Evolutionary conservation across 2,797 vertebrate genomes (phyloP), one percentile per base, ranked within the genome.

Genomic region (Bryconaethiops microstoma): DNA sequence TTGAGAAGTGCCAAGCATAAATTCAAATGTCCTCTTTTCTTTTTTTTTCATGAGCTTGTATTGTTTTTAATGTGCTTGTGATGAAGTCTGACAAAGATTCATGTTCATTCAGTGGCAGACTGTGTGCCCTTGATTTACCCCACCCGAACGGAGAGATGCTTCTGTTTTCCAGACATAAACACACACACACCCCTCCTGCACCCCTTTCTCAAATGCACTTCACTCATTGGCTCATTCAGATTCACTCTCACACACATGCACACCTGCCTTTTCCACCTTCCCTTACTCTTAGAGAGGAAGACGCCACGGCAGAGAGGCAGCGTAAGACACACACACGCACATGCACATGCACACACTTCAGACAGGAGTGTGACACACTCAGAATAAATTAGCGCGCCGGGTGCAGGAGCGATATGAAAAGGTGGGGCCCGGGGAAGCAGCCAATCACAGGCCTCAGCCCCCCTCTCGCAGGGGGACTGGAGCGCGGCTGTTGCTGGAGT

Each of bases 401-500:
- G 83, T 91, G 85, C 85, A 78, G 89, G 76, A 86, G 82, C 86
- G 81, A 88, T 82, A 89, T 84, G 76, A 83, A 84, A 83, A 88
- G 82, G 86, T 87, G 80, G 82, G 65, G 80, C 77, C 83, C 67
- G 52, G 76, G 80, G 69, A 74, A 86, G 85, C 83, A 81, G 89
- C 93, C 92, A 94, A 94, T 94, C 92, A 86, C 88, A 75, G 85
- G 76, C 87, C 86, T 89, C 88, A 89, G 89, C 90, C 87, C 80
- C 90, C 88, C 78, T 62, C 83, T 83, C 84, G 80, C 79, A 70
- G 68, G 83, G 83, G 82, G 76, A 75, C 85, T 71, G 89, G 89
- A 89, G 88, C 88, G 81, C 81, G 88, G 87, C 88, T 89, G 90
- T 91, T 92, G 90, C 90, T 87, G 87, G 86, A 91, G 87, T 73